Conservation (phyloP, 2,113 vertebrate genomes). For the Rostratula benghalensis region DNA sequence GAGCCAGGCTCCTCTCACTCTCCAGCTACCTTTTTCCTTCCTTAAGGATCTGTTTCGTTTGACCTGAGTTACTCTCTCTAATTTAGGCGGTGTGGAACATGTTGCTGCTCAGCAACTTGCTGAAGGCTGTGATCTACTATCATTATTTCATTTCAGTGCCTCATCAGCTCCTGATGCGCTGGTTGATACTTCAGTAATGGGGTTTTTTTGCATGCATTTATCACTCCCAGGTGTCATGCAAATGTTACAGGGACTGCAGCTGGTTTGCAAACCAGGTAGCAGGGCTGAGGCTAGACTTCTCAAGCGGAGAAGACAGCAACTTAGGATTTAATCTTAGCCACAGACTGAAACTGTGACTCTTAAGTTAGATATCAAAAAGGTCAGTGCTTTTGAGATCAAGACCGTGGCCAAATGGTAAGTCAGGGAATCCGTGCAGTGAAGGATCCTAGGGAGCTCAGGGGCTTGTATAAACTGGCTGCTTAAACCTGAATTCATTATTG, state of each 20-base stretch:
- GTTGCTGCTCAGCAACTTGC: not conserved
- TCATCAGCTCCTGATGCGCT: slow-evolving; percentile 9
- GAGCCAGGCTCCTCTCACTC: not conserved
- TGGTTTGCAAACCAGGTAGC: not conserved
- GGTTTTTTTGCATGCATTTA: not conserved
- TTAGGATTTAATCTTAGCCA: slow-evolving; percentile 6
- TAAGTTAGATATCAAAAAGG: not conserved
- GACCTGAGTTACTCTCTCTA: not conserved
- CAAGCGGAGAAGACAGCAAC: not conserved
- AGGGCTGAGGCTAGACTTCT: not conserved
- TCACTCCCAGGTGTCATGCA: slow-evolving; percentile 10
- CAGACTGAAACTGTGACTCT: not conserved
- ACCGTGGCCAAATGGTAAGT: not conserved
- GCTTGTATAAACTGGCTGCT: not conserved
- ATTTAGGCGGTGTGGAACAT: not conserved
- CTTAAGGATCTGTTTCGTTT: not conserved
- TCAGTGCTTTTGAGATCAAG: not conserved
- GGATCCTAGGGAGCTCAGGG: not conserved
- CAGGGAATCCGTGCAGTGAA: not conserved
- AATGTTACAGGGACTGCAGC: not conserved
- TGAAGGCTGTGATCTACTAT: not conserved
- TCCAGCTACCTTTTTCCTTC: not conserved
- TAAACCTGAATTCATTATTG: not conserved
- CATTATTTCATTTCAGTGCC: slow-evolving; percentile 20
- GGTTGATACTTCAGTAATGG: not conserved